Percentiles rank a stretch among this genome's conserved stretches.
Evolutionary conservation across 2,797 vertebrate genomes (phyloP).

Genomic region (Amniataba percoides): DNA sequence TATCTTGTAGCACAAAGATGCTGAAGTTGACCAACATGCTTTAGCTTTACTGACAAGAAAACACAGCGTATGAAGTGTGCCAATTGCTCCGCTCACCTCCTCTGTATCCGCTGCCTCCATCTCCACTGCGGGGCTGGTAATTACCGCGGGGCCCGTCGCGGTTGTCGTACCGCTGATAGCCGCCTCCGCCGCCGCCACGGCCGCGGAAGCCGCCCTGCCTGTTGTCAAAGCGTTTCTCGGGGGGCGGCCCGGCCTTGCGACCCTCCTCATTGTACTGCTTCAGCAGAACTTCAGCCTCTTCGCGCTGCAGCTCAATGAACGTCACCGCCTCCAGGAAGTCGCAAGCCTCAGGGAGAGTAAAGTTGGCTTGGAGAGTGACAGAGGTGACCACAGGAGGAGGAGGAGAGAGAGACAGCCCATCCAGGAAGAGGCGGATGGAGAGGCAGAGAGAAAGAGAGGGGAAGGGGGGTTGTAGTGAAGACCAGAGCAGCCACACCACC

Average conservation of each 20-base stretch:
- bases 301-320: slow-evolving; percentile 88
- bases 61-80: not conserved
- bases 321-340: slow-evolving; percentile 92
- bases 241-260: slow-evolving; percentile 90
- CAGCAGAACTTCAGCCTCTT: slow-evolving; percentile 89
- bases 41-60: not conserved
- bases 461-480: slow-evolving; percentile 80
- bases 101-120: slow-evolving; percentile 80
- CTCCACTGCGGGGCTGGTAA: slow-evolving; percentile 84
- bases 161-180: slow-evolving; percentile 88
- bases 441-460: slow-evolving; percentile 48
- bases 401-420: slow-evolving; percentile 62
- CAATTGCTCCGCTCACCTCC: slow-evolving; percentile 72
- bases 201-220: slow-evolving; percentile 86
- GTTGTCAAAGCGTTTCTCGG: slow-evolving; percentile 93
- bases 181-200: slow-evolving; percentile 69
- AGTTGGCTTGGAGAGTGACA: slow-evolving; percentile 89
- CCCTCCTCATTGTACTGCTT: slow-evolving; percentile 95
- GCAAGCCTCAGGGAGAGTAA: slow-evolving; percentile 90
- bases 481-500: slow-evolving; percentile 82
- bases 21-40: too few relatives aligned
- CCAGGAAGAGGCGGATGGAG: slow-evolving; percentile 67
- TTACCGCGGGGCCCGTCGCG: slow-evolving; percentile 85
- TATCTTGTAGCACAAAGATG: not conserved
- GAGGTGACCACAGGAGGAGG: slow-evolving; percentile 55